A percentile compares a stretch with the other conserved stretches of the same genome.
Evolutionary conservation across 2,113 vertebrate species (phyloP).

Genomic region (human (Homo sapiens)): DNA sequence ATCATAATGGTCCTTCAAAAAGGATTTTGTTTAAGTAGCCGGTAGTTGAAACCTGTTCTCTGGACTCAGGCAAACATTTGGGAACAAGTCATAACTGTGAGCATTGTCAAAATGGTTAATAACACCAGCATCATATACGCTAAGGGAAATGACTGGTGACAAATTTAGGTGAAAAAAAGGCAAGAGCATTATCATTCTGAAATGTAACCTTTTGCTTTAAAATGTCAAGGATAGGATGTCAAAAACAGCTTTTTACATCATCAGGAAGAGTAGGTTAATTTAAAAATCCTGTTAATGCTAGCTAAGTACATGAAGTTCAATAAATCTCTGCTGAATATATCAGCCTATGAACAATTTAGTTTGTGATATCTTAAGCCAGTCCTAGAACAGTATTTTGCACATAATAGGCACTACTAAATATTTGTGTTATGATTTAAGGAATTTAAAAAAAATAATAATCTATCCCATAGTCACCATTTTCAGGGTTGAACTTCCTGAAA

Average conservation of each 20-base stretch:
- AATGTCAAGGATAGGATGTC: not conserved
- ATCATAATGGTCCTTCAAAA: constrained; percentile 50
- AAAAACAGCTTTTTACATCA: not conserved
- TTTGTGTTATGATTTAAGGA: not conserved
- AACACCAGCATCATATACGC: not conserved
- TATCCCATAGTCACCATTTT: not conserved
- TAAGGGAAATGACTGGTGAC: not conserved
- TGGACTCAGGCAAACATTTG: not conserved
- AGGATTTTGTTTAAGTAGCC: not conserved
- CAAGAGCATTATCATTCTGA: not conserved
- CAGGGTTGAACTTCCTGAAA: not conserved
- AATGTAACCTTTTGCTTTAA: constrained; percentile 12
- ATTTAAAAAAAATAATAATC: not conserved
- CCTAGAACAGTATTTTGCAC: not conserved
- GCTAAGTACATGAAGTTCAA: not conserved
- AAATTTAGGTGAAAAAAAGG: not conserved
- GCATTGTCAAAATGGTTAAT: not conserved
- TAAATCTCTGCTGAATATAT: not conserved
- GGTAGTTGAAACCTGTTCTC: not conserved
- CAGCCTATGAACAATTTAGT: not conserved
- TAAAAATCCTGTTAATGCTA: constrained; percentile 25
- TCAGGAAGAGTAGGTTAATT: not conserved
- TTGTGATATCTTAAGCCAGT: not conserved
- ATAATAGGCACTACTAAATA: not conserved
- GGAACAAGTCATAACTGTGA: not conserved